Evolutionary conservation across 2,888 invertebrate genomes (phyloP).

Genomic region (Thera britannica): DNA sequence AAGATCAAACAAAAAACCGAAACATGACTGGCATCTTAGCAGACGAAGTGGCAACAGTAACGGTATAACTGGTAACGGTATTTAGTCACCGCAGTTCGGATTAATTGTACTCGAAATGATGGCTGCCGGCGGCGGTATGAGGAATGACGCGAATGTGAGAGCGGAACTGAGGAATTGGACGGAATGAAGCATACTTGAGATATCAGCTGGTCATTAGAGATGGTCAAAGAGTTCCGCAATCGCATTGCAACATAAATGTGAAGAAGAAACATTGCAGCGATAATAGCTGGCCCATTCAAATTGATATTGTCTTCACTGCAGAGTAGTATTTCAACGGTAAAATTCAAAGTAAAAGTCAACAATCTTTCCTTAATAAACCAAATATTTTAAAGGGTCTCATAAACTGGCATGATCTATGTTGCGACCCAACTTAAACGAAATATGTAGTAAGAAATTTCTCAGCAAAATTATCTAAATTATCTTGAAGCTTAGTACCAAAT

Average conservation of each 20-base stretch:
- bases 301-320: too few relatives aligned
- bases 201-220: constrained; percentile 18
- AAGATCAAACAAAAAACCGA: constrained; percentile 13
- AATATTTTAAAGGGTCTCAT: too few relatives aligned
- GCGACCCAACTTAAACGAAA: too few relatives aligned
- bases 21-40: constrained; percentile 25
- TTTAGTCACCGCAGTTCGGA: constrained; percentile 30
- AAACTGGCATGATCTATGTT: too few relatives aligned
- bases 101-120: constrained; percentile 41
- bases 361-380: too few relatives aligned
- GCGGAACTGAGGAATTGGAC: constrained; percentile 11
- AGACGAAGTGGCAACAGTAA: constrained; percentile 40
- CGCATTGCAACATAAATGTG: constrained; percentile 4
- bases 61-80: constrained; percentile 39
- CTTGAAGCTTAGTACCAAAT: neutral
- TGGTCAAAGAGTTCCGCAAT: constrained; percentile 1
- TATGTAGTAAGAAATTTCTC: too few relatives aligned
- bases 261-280: neutral
- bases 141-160: constrained; percentile 27
- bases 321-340: too few relatives aligned
- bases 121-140: constrained; percentile 13
- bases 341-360: too few relatives aligned
- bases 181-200: constrained; percentile 22
- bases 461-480: too few relatives aligned
- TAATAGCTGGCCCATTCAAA: neutral